Evolutionary conservation across 1,140 invertebrate genomes (phyloP).

Genomic region (Macrosteles quadrilineatus): DNA sequence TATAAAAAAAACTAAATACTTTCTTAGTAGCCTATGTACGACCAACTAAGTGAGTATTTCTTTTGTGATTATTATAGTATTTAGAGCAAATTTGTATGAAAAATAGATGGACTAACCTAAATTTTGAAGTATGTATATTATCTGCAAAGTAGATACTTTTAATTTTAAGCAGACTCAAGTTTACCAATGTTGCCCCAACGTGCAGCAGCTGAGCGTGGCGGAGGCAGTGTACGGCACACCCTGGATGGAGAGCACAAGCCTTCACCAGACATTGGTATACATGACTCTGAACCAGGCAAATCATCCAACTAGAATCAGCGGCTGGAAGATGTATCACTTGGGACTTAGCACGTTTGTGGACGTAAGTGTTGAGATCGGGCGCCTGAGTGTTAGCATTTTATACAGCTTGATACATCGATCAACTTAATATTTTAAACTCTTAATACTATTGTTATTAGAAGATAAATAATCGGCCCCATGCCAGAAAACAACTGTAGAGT

Average conservation of each 20-base stretch:
- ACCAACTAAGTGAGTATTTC: no score
- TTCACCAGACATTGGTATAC: background rate
- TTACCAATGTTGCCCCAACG: no score
- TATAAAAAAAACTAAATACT: no score
- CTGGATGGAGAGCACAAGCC: background rate
- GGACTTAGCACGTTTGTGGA: background rate
- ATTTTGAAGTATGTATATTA: no score
- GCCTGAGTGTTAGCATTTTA: background rate
- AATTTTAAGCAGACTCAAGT: no score
- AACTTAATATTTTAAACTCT: background rate
- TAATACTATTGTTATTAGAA: background rate
- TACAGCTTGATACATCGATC: no score
- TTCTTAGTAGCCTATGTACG: no score
- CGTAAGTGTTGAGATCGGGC: background rate
- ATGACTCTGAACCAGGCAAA: background rate
- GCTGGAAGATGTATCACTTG: constrained; percentile 10
- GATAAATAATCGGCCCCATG: background rate
- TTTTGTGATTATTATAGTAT: no score
- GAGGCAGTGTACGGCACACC: constrained; percentile 26
- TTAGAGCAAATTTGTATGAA: no score
- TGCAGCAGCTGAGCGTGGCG: constrained; percentile 28
- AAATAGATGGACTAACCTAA: no score
- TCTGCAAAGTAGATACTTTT: no score
- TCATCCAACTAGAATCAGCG: background rate
- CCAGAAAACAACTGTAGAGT: background rate